Evolutionary conservation across 2,888 invertebrate species (phyloP).

Genomic region (Argyresthia albistria): DNA sequence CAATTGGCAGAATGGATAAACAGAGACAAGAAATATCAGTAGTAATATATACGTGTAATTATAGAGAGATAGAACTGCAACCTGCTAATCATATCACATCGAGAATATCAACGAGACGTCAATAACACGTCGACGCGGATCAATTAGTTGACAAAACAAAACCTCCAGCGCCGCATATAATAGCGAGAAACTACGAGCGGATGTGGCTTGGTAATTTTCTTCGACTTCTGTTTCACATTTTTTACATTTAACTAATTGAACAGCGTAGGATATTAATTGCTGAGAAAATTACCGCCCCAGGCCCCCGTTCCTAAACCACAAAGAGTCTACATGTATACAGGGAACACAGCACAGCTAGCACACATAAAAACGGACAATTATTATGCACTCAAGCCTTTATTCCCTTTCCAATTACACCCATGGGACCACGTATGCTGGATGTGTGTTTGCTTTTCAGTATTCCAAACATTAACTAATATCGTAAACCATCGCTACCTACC

Average conservation of each 20-base stretch:
- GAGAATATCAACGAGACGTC: background rate
- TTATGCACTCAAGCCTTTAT: constrained; percentile 42
- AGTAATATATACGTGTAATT: too few relatives aligned
- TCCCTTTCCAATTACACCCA: constrained; percentile 34
- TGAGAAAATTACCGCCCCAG: constrained; percentile 53
- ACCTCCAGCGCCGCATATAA: constrained; percentile 17
- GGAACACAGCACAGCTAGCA: constrained; percentile 27
- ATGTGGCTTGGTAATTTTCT: constrained; percentile 41
- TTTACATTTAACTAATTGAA: constrained; percentile 58
- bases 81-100: background rate
- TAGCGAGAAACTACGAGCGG: constrained; percentile 31
- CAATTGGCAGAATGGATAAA: background rate
- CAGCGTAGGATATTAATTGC: constrained; percentile 57
- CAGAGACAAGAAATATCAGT: background rate
- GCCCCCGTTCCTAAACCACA: constrained; percentile 53
- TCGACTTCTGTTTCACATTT: constrained; percentile 49
- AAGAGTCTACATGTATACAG: constrained; percentile 27
- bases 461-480: too few relatives aligned
- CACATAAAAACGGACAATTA: constrained; percentile 53
- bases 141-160: constrained; percentile 23
- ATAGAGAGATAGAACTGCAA: too few relatives aligned
- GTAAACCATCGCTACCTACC: too few relatives aligned
- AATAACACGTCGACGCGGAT: background rate
- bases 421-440: too few relatives aligned
- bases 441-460: too few relatives aligned